Evolutionary conservation across 2,888 invertebrate species (phyloP), one percentile per base, ranked within the genome.

Genomic region (Pollenia angustigena): DNA sequence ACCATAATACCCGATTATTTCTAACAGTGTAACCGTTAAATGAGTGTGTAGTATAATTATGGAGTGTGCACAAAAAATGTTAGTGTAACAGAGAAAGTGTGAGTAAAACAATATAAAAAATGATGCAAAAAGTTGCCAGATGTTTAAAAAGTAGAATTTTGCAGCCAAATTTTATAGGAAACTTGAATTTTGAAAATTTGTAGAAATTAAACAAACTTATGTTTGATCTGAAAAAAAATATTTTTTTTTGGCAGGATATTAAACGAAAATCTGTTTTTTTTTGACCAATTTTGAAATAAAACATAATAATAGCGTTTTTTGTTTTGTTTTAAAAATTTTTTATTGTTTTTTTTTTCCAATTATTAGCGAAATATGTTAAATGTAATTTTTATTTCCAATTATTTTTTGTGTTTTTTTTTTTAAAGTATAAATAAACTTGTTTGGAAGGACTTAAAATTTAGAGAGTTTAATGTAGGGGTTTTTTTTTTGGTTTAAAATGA

Each of bases 331-430:
- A 79, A 23, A 62, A 71, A 68, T 44, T 54, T 69, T 66, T 71
- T 72, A n/a, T n/a, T 64, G 66, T 83, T 83, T 54, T 87, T 78
- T 52, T 72, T 52, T 81, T 74, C 88, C 88, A 88, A 88, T 90
- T 88, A 89, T 84, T 90, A 89, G 88, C 58, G 89, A 89, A 80
- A 90, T 89, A 91, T 88, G 88, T 88, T 81, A 72, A 46, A 58
- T 69, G 68, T 78, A 52, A 69, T 71, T 71, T 84, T 23, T 82
- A 88, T 88, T 88, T 80, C 88, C 78, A 84, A 84, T 84, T 83
- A 54, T 81, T 84, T 88, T 86, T 87, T 85, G 72, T 84, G 84
- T 85, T 48, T 85, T 42, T 86, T 71, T 85, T 76, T 87, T 88
- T 68, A 50, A 76, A 56, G 71, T 72, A 78, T 83, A 88, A 86